Percentiles rank a stretch among this genome's conserved stretches.
phyloP scores from a whole-genome alignment of 2,888 invertebrate species.

The Dione juno region DNA sequence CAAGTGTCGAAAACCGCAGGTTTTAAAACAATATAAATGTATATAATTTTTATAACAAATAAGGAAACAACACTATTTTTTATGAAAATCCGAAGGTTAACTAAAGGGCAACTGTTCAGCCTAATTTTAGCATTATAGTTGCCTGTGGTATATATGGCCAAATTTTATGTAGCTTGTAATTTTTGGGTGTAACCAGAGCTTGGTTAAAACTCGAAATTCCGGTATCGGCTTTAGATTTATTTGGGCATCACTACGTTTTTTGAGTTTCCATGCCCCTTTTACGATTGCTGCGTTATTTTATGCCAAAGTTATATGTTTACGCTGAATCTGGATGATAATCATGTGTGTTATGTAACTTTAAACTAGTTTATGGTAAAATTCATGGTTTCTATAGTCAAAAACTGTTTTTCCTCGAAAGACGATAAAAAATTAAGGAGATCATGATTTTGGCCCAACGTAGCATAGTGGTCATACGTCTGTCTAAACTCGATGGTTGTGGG shows the following conservation, averaged over 20 bases:
- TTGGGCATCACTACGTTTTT: neutral
- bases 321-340: neutral
- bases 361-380: neutral
- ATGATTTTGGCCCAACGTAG: no score
- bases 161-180: neutral
- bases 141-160: no score
- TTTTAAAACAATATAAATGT: neutral
- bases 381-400: neutral
- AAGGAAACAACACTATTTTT: no score
- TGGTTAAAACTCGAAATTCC: slow-evolving; percentile 9
- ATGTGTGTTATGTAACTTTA: no score
- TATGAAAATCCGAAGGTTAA: no score
- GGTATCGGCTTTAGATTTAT: neutral
- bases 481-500: no score
- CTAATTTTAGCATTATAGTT: neutral
- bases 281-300: neutral
- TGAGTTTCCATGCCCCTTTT: neutral
- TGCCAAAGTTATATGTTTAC: neutral
- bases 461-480: no score
- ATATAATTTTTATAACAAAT: no score
- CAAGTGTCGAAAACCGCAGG: neutral
- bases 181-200: neutral
- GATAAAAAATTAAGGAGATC: no score
- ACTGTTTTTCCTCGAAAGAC: neutral
- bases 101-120: neutral